Evolutionary conservation across 1,140 invertebrate genomes (phyloP).

Genomic region (Habropoda laboriosa): DNA sequence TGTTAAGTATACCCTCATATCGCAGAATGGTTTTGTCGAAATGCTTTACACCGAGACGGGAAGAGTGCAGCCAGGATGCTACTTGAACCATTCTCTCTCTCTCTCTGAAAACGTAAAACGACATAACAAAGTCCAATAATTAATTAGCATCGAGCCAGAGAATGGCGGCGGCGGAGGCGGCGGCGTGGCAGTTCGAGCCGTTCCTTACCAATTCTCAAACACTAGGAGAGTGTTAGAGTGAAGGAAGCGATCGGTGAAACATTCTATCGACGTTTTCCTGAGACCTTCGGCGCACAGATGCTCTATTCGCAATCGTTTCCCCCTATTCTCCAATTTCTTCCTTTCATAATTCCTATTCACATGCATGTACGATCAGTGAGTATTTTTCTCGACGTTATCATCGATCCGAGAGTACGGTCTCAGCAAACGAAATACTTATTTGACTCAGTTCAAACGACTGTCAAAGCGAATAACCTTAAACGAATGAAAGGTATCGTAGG

Average conservation of each 20-base stretch:
- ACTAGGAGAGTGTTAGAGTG: neutral
- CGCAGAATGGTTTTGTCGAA: neutral
- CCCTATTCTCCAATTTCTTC: neutral
- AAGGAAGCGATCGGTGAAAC: neutral
- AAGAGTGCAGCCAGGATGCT: neutral
- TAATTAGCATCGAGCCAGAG: neutral
- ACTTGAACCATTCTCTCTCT: too few relatives aligned
- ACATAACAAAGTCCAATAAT: conserved; percentile 1
- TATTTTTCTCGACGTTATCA: neutral
- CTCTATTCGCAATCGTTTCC: neutral
- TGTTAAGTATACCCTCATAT: conserved; percentile 7
- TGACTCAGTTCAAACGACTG: neutral
- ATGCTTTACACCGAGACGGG: neutral
- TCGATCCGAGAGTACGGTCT: too few relatives aligned
- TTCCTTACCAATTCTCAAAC: neutral
- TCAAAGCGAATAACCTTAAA: neutral
- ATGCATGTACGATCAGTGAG: neutral
- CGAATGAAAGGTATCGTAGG: neutral
- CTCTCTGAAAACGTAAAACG: neutral
- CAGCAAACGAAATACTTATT: neutral
- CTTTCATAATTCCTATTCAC: neutral
- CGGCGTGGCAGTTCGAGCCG: neutral
- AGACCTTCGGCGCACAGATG: neutral
- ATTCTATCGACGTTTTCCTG: neutral
- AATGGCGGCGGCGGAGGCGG: too few relatives aligned